Evolutionary conservation across 2,888 invertebrate species (phyloP), one percentile per base, ranked within the genome.

Genomic region (Cancer borealis): DNA sequence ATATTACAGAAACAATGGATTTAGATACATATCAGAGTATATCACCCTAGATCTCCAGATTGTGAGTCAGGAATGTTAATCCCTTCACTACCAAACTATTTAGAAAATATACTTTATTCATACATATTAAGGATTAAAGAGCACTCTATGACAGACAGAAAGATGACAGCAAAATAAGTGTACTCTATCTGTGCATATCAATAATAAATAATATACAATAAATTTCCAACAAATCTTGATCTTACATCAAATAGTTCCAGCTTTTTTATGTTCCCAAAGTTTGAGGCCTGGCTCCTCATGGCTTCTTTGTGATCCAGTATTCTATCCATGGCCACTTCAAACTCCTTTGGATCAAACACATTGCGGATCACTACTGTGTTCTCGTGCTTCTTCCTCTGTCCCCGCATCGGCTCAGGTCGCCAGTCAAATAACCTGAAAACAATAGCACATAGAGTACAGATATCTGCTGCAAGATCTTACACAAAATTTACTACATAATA

Each of bases 261-360:
- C 97, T 99, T 99, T 96, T 98, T 98, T 0, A 99, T 99, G 93
- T 98, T 98, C 8, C 99, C 99, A 96, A 98, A 98, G 97, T 99
- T 99, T 5, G 97, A 96, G 96, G 98, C 98, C 96, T 99, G 99
- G 94, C 98, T 98, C 92, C 98, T 97, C 96, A 99, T 97, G 96
- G 99, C 99, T 96, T 98, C 98, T 96, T 99, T 98, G 96, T 99
- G 98, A 96, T 99, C 99, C 90, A 99, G 97, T 95, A 99, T 98
- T 92, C 99, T 97, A 84, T 98, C 97, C 0, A 99, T 99, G 96
- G 99, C 98, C 95, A 97, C 97, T 97, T 99, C 98, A 97, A 99
- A 99, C 96, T 98, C 98, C 95, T 98, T 97, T 0, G 99, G 98
- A 95, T 98, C 98, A 96, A 99, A 99, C 93, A 99, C 97, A 96